Evolutionary conservation across 2,888 invertebrate genomes (phyloP).

Genomic region (Diaprepes abbreviatus): DNA sequence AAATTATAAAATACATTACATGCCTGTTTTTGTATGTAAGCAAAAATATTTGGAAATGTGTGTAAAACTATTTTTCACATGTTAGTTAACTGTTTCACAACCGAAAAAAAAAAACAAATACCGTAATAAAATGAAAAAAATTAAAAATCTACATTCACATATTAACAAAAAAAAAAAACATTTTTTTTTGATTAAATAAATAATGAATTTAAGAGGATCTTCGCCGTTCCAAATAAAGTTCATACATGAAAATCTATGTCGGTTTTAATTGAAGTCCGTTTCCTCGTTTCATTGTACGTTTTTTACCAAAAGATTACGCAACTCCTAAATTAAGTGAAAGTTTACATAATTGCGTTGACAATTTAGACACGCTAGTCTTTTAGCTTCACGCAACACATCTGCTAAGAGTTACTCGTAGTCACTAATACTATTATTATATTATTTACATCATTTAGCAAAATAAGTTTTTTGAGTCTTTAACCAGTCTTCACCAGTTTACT

Average conservation of each 20-base stretch:
- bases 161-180: no score
- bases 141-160: no score
- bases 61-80: no score
- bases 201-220: background rate
- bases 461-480: no score
- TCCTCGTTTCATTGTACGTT: slow-evolving; percentile 3
- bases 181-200: no score
- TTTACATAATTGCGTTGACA: slow-evolving; percentile 18
- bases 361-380: slow-evolving; percentile 2
- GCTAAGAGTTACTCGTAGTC: background rate
- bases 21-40: no score
- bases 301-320: slow-evolving; percentile 2
- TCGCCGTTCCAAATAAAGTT: background rate
- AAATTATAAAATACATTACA: no score
- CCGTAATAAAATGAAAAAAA: no score
- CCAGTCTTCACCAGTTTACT: background rate
- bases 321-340: slow-evolving; percentile 8
- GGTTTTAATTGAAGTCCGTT: no score
- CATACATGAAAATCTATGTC: background rate
- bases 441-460: background rate
- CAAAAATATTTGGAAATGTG: no score
- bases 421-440: background rate
- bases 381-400: slow-evolving; percentile 1
- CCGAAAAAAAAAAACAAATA: no score
- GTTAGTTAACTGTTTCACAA: no score